Evolutionary conservation across 2,888 invertebrate species (phyloP).

Genomic region (Habroteleia sp.): DNA sequence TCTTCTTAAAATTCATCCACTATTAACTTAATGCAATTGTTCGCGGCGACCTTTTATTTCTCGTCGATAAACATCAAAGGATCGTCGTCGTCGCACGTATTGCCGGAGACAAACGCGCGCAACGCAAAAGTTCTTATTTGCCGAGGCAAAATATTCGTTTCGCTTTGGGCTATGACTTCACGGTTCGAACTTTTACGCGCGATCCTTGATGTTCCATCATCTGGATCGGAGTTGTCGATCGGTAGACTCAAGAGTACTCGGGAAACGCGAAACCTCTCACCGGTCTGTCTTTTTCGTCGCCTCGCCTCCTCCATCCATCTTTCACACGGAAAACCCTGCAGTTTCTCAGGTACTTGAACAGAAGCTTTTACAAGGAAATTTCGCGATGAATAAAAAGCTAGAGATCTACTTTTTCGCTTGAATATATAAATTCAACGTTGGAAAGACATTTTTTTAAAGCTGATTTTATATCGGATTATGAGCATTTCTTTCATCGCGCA

Average conservation of each 20-base stretch:
- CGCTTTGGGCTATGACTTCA: conserved; percentile 44
- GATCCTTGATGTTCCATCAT: conserved; percentile 59
- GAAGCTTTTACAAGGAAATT: conserved; percentile 59
- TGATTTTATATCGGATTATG: conserved; percentile 41
- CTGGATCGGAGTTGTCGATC: conserved; percentile 56
- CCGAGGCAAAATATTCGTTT: conserved; percentile 51
- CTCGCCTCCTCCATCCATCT: neutral
- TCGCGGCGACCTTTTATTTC: conserved; percentile 38
- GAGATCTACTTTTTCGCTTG: conserved; percentile 50
- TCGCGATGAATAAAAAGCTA: conserved; percentile 51
- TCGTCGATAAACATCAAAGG: conserved; percentile 51
- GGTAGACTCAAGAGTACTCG: conserved; percentile 43
- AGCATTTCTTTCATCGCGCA: neutral
- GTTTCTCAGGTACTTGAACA: conserved; percentile 54
- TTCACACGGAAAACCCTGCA: conserved; percentile 18
- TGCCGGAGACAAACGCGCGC: conserved; percentile 42
- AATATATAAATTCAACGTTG: conserved; percentile 28
- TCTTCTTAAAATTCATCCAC: neutral
- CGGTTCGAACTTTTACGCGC: conserved; percentile 50
- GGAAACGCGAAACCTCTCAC: conserved; percentile 56
- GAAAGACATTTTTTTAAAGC: conserved; percentile 16
- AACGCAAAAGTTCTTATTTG: conserved; percentile 53
- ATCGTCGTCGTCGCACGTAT: conserved; percentile 33
- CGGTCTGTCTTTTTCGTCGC: conserved; percentile 22
- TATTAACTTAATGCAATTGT: conserved; percentile 46